These are phyloP conservation scores for Stomatorhinus ivindoensis DNA, from an alignment of 2,113 vertebrate species.

Conservation along the genomic window DNA sequence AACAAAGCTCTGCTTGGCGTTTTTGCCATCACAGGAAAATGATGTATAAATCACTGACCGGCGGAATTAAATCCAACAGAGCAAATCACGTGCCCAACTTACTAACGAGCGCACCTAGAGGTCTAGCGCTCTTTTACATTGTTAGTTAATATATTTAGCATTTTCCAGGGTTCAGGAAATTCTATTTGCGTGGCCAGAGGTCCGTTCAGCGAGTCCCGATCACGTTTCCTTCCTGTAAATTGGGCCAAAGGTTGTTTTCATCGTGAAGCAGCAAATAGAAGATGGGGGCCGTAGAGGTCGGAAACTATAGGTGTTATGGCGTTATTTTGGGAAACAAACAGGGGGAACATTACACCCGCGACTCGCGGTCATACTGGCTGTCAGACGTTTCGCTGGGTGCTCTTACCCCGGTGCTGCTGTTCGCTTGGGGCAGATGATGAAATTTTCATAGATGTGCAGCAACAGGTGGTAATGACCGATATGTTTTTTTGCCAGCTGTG, in stretches of 20 bases:
- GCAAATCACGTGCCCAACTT: background rate
- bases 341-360: conserved; percentile 51
- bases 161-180: background rate
- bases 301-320: conserved; percentile 48
- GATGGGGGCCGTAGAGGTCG: conserved; percentile 29
- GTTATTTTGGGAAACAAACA: conserved; percentile 69
- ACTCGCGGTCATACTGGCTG: conserved; percentile 41
- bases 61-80: background rate
- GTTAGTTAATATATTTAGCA: background rate
- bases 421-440: conserved; percentile 48
- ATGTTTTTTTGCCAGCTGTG: conserved; percentile 34
- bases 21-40: background rate
- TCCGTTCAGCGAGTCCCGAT: background rate
- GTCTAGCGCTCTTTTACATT: background rate
- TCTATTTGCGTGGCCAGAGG: background rate
- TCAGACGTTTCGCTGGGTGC: conserved; percentile 30
- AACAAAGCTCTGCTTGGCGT: background rate
- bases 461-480: conserved; percentile 47
- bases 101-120: background rate
- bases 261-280: conserved; percentile 27
- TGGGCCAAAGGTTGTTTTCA: conserved; percentile 38
- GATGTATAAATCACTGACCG: background rate
- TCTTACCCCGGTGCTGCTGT: background rate
- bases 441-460: conserved; percentile 52
- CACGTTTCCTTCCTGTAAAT: conserved; percentile 33